A percentile compares a stretch with the other conserved stretches of the same genome.
These are phyloP conservation scores for Lithophane socia DNA, from an alignment of 2,888 invertebrate species.

Conservation along the genomic window DNA sequence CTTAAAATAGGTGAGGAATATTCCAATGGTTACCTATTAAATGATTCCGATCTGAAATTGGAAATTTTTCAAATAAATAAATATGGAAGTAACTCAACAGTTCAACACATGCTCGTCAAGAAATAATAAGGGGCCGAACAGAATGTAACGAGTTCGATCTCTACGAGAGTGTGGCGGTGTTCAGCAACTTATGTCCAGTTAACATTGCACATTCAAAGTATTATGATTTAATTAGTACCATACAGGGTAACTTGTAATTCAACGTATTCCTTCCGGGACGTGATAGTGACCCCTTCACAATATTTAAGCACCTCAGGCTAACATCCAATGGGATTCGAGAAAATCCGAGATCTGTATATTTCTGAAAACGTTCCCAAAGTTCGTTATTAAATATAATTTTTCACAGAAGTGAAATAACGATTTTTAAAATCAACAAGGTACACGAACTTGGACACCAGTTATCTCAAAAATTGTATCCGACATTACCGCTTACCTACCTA, in stretches of 20 bases:
- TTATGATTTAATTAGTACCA: conserved; percentile 1
- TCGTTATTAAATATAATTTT: background rate
- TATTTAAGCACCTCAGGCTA: background rate
- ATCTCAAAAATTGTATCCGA: background rate
- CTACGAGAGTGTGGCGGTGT: conserved; percentile 34
- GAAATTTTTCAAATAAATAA: conserved; percentile 87
- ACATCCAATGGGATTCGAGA: background rate
- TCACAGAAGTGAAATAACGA: background rate
- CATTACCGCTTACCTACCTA: background rate
- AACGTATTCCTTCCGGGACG: background rate
- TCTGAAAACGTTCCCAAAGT: background rate
- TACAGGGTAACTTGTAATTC: background rate
- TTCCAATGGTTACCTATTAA: conserved; percentile 89
- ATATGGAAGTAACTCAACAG: conserved; percentile 71
- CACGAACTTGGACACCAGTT: background rate
- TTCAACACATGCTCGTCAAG: conserved; percentile 72
- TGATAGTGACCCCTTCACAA: too few relatives aligned
- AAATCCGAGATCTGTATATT: background rate
- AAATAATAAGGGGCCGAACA: conserved; percentile 64
- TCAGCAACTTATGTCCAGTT: conserved; percentile 40
- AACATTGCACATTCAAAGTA: conserved; percentile 13
- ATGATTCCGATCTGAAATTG: conserved; percentile 91
- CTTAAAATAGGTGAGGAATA: conserved; percentile 79
- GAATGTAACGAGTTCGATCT: conserved; percentile 39
- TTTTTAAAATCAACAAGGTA: background rate